Evolutionary conservation across 2,888 invertebrate species (phyloP), one percentile per base, ranked within the genome.

Genomic region (Caenorhabditis panamensis): DNA sequence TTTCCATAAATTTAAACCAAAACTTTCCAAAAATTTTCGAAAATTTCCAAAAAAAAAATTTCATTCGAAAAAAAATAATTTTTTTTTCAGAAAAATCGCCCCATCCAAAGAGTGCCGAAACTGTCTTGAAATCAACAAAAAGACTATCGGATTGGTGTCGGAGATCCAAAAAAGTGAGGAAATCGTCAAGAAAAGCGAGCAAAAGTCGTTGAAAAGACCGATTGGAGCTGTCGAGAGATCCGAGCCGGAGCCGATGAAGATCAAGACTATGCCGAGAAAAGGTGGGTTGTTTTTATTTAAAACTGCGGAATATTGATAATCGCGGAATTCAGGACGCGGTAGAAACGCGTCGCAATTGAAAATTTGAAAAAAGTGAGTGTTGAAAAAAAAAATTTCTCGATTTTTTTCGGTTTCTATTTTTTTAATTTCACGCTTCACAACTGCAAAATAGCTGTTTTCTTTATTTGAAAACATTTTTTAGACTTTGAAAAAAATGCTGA

Each of bases 71-170:
- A 62, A 62, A 59, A 51, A 8, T 4, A 20, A 6, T 4, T 2
- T 13, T 53, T 61, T 24, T 47, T 62, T 16, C 26, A 63, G 49
- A 47, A 26, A 63, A 51, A 3, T 20, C 22, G 22, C 16, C 2
- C 73, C 47, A 5, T 11, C 36, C n/a, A 22, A 62, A 56, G 26
- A 9, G 0, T 68, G 76, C 24, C 49, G 36, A 47, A 62, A 36
- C 13, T 68, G 68, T 28, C 68, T 22, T 1, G 28, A 54, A 8
- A 24, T 51, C 6, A 77, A 77, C 41, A 36, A 56, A 6, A 62
- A 37, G 6, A 37, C 53, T 3, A 66, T 75, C 8, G 66, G 66
- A 24, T 3, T 44, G 13, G 59, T 59, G 26, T 31, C 66, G 8
- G 66, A 75, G 5, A 51, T 61, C 8, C 26, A 20, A 44, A 66